Conservation (phyloP, 2,113 vertebrate species). For the Australoheros scitulus region DNA sequence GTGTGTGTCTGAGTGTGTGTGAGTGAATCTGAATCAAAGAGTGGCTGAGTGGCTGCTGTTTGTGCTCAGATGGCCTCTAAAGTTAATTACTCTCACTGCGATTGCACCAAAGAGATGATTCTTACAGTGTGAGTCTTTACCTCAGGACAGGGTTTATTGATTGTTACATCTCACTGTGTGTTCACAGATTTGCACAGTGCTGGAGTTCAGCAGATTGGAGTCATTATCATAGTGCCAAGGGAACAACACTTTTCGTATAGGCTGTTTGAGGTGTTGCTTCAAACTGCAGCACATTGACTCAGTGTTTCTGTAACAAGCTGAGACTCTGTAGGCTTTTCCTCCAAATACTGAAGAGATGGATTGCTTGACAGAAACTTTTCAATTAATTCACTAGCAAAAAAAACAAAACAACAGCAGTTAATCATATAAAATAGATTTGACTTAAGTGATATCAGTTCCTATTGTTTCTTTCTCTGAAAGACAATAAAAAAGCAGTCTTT, state of each 20-base stretch:
- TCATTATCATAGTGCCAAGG: not conserved
- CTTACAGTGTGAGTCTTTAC: not conserved
- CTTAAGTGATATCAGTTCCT: too few relatives aligned
- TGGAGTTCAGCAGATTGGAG: not conserved
- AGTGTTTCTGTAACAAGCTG: not conserved
- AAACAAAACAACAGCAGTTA: too few relatives aligned
- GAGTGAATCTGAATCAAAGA: not conserved
- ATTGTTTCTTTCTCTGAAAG: too few relatives aligned
- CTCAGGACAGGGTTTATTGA: conserved; percentile 23
- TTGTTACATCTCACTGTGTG: conserved; percentile 5
- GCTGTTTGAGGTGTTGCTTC: not conserved
- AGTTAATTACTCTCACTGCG: not conserved
- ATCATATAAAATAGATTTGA: not conserved
- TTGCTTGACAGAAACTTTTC: not conserved
- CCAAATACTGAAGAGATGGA: not conserved
- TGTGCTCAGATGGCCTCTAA: not conserved
- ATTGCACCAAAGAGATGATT: not conserved
- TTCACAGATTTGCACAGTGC: not conserved
- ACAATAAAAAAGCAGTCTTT: too few relatives aligned
- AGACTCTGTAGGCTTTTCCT: not conserved
- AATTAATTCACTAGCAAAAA: not conserved
- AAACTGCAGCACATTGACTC: not conserved
- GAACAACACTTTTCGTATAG: not conserved
- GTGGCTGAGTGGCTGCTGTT: not conserved
- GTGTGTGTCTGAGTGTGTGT: not conserved